A percentile compares a stretch with the other conserved stretches of the same genome.
These are phyloP conservation scores for Chiloscyllium punctatum DNA, from an alignment of 2,797 vertebrate genomes.

Conservation along the genomic window DNA sequence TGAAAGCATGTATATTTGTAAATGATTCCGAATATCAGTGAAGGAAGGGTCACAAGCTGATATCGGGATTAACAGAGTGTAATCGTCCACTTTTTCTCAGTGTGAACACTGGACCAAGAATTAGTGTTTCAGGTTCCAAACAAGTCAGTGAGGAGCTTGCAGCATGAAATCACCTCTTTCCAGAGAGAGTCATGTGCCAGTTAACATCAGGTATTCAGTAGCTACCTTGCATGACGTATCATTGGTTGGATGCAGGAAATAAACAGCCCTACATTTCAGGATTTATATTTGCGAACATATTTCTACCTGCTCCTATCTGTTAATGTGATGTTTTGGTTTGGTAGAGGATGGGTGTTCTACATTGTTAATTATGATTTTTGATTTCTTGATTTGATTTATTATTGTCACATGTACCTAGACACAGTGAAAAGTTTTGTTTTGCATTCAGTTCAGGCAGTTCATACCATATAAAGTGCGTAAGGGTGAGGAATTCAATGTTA, in stretches of 20 bases:
- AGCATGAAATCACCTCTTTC: background rate
- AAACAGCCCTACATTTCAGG: background rate
- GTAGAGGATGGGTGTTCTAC: too few relatives aligned
- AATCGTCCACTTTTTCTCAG: background rate
- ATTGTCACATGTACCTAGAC: too few relatives aligned
- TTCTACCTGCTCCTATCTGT: background rate
- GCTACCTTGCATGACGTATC: too few relatives aligned
- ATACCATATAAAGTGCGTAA: too few relatives aligned
- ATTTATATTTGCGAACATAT: background rate
- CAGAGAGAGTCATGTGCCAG: background rate
- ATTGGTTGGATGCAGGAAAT: background rate
- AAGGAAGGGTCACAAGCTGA: background rate
- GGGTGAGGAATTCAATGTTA: too few relatives aligned
- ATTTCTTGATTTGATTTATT: too few relatives aligned
- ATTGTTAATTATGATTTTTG: too few relatives aligned
- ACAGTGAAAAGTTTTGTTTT: too few relatives aligned
- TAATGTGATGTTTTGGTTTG: too few relatives aligned
- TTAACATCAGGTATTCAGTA: background rate
- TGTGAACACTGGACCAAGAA: background rate
- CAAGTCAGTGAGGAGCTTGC: background rate
- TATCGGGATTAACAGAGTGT: background rate
- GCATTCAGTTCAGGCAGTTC: too few relatives aligned
- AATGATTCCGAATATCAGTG: background rate
- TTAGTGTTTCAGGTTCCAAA: background rate
- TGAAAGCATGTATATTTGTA: background rate